Percentiles rank a stretch among this genome's conserved stretches.
These are phyloP conservation scores for Nematostella vectensis DNA, from an alignment of 92 coral and sea anemone genomes.

Conservation along the genomic window DNA sequence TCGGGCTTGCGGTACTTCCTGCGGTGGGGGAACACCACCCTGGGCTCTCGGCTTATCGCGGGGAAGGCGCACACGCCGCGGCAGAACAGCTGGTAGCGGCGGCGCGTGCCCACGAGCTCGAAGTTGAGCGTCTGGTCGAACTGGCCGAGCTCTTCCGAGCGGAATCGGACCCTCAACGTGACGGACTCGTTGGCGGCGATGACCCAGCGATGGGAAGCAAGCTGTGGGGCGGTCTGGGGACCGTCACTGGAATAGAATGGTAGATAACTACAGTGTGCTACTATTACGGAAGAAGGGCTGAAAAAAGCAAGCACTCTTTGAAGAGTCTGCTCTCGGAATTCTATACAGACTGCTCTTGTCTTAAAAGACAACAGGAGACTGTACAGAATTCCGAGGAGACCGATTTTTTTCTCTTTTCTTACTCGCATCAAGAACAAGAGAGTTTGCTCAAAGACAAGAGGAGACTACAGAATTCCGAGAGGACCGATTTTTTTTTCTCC, in stretches of 20 bases:
- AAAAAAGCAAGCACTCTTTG: no score
- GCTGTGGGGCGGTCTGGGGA: slow-evolving; percentile 53
- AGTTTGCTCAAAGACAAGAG: no score
- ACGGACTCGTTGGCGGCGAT: slow-evolving; percentile 79
- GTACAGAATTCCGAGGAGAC: no score
- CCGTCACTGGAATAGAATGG: slow-evolving; percentile 37
- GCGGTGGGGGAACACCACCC: slow-evolving; percentile 93
- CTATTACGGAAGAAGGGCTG: no score
- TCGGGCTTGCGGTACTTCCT: slow-evolving; percentile 94
- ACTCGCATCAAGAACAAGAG: no score
- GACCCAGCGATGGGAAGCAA: slow-evolving; percentile 81
- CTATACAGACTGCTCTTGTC: no score
- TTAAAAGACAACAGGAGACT: no score
- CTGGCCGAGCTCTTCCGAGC: slow-evolving; percentile 97
- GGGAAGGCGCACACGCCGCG: slow-evolving; percentile 99
- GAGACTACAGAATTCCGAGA: no score
- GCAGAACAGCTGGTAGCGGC: slow-evolving; percentile 95
- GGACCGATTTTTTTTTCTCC: no score
- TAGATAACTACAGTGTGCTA: no score
- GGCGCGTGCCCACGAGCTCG: slow-evolving; percentile 92
- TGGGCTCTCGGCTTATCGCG: slow-evolving; percentile 94
- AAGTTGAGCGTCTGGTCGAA: slow-evolving; percentile 96
- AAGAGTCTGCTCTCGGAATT: no score
- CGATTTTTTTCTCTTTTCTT: no score
- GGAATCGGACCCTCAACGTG: slow-evolving; percentile 74